A percentile compares a stretch with the other conserved stretches of the same genome.
Evolutionary conservation across 2,888 invertebrate species (phyloP).

Genomic region (Nymphalis c-album): DNA sequence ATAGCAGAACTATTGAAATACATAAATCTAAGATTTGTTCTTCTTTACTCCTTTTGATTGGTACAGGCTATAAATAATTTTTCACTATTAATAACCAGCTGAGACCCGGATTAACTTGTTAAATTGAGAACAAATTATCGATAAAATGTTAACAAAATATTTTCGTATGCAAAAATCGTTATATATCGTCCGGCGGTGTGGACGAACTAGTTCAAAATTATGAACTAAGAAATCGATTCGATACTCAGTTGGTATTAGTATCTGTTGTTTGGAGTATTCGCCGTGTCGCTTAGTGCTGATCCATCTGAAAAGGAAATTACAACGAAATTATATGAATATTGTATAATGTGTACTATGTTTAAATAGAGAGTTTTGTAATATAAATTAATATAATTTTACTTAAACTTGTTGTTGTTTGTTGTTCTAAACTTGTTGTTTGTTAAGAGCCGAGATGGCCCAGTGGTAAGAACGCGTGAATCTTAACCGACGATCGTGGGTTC

Average conservation of each 20-base stretch:
- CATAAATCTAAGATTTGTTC: too few species aligned
- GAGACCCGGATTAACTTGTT: constrained; percentile 46
- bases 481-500: too few species aligned
- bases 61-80: neutral
- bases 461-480: too few species aligned
- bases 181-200: constrained; percentile 39
- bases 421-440: too few species aligned
- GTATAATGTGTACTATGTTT: too few species aligned
- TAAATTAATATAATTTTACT: too few species aligned
- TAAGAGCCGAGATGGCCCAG: too few species aligned
- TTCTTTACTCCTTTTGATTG: too few species aligned
- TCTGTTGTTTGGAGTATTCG: constrained; percentile 43
- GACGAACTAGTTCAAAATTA: constrained; percentile 33
- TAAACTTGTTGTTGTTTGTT: too few species aligned
- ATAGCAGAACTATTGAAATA: too few species aligned
- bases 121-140: constrained; percentile 59
- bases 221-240: constrained; percentile 46
- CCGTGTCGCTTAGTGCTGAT: constrained; percentile 69
- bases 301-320: constrained; percentile 62
- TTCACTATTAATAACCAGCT: constrained; percentile 1
- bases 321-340: too few species aligned
- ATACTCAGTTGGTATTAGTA: constrained; percentile 54
- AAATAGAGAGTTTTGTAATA: too few species aligned
- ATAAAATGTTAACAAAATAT: constrained; percentile 77
- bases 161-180: constrained; percentile 67